phyloP scores from a whole-genome alignment of 2,113 vertebrate genomes.

The Sapayoa aenigma region DNA sequence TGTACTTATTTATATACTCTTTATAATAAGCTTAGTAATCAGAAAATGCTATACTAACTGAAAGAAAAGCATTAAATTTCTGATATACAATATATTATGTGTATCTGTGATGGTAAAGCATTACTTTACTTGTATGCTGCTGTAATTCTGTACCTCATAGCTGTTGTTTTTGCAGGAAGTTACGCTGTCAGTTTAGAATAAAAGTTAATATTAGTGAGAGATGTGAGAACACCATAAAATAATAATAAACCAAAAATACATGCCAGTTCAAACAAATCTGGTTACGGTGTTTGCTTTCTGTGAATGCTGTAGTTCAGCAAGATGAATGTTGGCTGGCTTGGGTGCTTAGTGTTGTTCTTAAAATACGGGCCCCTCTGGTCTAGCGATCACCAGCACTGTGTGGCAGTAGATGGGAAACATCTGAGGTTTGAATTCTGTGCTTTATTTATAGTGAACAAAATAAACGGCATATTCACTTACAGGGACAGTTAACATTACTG shows the following conservation, averaged over 20 bases:
- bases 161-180: neutral
- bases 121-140: rapidly evolving
- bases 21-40: neutral
- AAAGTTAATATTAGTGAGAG: constrained; percentile 4
- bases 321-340: neutral
- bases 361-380: neutral
- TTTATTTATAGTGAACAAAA: neutral
- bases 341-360: neutral
- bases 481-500: neutral
- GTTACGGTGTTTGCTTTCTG: neutral
- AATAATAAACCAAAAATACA: neutral
- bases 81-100: neutral
- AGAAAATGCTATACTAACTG: neutral
- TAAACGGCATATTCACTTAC: neutral
- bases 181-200: neutral
- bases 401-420: neutral
- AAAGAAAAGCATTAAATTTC: neutral
- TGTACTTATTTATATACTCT: neutral
- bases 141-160: neutral
- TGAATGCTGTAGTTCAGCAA: neutral
- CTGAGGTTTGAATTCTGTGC: neutral
- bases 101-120: neutral
- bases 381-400: rapidly evolving
- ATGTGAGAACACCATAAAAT: neutral
- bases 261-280: neutral